Evolutionary conservation across 1,140 invertebrate species (phyloP).

Genomic region (Gerris buenoi): DNA sequence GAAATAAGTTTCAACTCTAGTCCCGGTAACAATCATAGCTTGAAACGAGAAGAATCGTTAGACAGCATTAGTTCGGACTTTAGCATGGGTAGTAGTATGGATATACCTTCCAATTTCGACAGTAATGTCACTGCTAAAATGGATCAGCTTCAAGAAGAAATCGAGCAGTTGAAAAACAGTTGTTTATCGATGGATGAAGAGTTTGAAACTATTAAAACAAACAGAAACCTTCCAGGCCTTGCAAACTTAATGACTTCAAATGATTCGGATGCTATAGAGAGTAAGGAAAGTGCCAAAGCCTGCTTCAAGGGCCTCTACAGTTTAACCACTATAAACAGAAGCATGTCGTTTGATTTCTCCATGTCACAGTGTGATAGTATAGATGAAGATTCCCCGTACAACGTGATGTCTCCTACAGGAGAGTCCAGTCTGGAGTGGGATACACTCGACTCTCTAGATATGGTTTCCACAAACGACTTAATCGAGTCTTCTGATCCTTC

Average conservation of each 20-base stretch:
- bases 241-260: constrained; percentile 18
- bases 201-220: constrained; percentile 24
- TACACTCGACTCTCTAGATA: constrained; percentile 21
- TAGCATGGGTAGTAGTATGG: constrained; percentile 18
- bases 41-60: constrained; percentile 19
- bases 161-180: constrained; percentile 24
- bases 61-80: constrained; percentile 26
- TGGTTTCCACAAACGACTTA: background rate
- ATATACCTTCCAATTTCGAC: constrained; percentile 6
- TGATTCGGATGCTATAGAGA: constrained; percentile 11
- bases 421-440: constrained; percentile 29
- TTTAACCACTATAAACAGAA: constrained; percentile 23
- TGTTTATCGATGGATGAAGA: constrained; percentile 26
- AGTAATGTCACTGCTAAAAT: constrained; percentile 15
- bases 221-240: constrained; percentile 23
- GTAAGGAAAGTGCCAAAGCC: constrained; percentile 18
- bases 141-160: constrained; percentile 24
- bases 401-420: constrained; percentile 15
- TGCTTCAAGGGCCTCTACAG: constrained; percentile 23
- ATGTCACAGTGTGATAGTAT: constrained; percentile 7
- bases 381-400: constrained; percentile 13
- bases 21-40: background rate
- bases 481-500: background rate
- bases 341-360: constrained; percentile 21
- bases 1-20: background rate